Conservation (phyloP, 2,113 vertebrate species). For the Corynorhinus townsendii region DNA sequence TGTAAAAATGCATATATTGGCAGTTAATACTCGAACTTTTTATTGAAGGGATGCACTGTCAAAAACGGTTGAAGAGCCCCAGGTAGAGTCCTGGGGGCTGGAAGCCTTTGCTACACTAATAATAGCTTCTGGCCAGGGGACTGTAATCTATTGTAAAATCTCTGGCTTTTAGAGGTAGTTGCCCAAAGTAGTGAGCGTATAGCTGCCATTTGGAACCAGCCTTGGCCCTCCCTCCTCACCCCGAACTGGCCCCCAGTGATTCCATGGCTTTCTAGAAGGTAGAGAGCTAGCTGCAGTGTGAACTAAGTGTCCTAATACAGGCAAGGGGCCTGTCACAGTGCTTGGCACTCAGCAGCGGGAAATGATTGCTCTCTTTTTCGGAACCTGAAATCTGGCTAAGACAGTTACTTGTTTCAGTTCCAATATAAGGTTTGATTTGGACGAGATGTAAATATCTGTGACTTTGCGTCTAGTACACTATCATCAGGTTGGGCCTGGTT, state of each 20-base stretch:
- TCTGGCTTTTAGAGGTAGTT: not conserved
- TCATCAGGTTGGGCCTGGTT: not conserved
- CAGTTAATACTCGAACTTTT: not conserved
- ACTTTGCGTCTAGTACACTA: not conserved
- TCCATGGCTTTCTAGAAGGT: not conserved
- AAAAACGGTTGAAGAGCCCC: not conserved
- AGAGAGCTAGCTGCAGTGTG: not conserved
- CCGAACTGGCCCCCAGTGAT: fast-evolving
- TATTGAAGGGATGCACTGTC: not conserved
- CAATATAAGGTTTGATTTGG: not conserved
- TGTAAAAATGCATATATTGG: not conserved
- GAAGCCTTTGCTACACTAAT: not conserved
- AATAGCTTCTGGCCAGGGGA: not conserved
- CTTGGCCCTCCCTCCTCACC: not conserved
- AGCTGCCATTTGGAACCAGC: not conserved
- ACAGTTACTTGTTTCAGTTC: not conserved
- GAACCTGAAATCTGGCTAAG: not conserved
- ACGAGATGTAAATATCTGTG: not conserved
- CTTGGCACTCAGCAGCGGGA: not conserved
- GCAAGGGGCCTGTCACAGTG: not conserved
- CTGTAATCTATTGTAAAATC: not conserved
- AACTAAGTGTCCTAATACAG: not conserved
- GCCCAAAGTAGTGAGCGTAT: not conserved
- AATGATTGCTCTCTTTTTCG: not conserved
- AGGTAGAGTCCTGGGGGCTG: not conserved